phyloP scores from a whole-genome alignment of 2,888 invertebrate genomes.

The Nemotelus pantherinus region DNA sequence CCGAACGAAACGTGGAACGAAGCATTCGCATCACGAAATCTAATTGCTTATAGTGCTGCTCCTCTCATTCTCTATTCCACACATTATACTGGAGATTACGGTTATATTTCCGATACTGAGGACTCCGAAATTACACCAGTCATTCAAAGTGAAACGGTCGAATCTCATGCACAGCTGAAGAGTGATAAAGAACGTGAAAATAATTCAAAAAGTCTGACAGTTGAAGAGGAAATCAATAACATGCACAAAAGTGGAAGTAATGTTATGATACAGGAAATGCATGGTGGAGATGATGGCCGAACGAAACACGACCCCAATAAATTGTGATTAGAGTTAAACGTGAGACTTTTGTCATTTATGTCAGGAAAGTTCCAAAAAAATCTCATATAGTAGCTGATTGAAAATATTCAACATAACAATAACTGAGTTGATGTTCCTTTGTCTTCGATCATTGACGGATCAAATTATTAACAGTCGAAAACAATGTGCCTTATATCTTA shows the following conservation, averaged over 20 bases:
- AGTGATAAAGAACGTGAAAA: conserved; percentile 37
- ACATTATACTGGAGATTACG: conserved; percentile 91
- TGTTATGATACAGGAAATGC: conserved; percentile 18
- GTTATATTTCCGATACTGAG: conserved; percentile 96
- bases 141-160: background rate
- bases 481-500: too few relatives aligned
- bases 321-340: conserved; percentile 32
- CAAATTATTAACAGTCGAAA: too few relatives aligned
- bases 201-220: conserved; percentile 9
- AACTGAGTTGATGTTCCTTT: too few relatives aligned
- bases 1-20: conserved; percentile 83
- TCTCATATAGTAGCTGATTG: too few relatives aligned
- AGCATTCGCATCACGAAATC: conserved; percentile 78
- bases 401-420: too few relatives aligned
- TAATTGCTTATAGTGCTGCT: conserved; percentile 85
- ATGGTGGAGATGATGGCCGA: too few relatives aligned
- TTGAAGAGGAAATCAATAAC: background rate
- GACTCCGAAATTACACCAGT: conserved; percentile 69
- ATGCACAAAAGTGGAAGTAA: conserved; percentile 24
- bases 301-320: conserved; percentile 28
- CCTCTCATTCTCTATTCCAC: conserved; percentile 92
- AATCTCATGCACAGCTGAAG: conserved; percentile 27
- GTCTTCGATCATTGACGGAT: too few relatives aligned
- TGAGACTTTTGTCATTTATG: too few relatives aligned
- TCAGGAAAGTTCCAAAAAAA: too few relatives aligned